These are phyloP conservation scores for Scomber japonicus DNA, from an alignment of 2,113 vertebrate genomes.

Conservation along the genomic window DNA sequence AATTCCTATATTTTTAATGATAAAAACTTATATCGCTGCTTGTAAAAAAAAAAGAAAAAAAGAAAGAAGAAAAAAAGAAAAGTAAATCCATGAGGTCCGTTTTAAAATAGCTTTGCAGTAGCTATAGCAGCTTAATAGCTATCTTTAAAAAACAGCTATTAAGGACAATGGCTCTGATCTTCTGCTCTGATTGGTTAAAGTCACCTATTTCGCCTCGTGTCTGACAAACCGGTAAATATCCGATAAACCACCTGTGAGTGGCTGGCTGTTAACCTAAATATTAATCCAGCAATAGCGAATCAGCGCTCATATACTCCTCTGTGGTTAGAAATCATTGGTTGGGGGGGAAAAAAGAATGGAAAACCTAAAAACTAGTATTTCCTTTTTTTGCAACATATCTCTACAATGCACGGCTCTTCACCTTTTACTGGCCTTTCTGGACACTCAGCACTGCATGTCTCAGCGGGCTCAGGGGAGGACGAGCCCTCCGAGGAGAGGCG, in stretches of 20 bases:
- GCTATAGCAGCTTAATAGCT: background rate
- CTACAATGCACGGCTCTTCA: constrained; percentile 76
- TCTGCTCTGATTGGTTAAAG: constrained; percentile 52
- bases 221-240: constrained; percentile 21
- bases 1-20: background rate
- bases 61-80: too few relatives aligned
- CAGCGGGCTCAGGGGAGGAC: constrained; percentile 92
- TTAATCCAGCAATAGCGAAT: background rate
- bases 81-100: background rate
- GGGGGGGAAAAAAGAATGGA: background rate
- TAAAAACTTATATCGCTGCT: background rate
- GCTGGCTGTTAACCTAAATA: constrained; percentile 27
- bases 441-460: constrained; percentile 88
- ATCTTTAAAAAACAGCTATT: constrained; percentile 4
- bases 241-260: background rate
- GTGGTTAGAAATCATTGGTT: background rate
- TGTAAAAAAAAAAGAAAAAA: background rate
- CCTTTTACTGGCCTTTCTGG: constrained; percentile 92
- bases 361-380: background rate
- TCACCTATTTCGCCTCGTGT: constrained; percentile 38
- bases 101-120: background rate
- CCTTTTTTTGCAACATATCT: background rate
- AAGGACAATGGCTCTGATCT: constrained; percentile 24
- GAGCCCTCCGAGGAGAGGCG: constrained; percentile 92
- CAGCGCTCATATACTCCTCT: background rate